These are phyloP conservation scores for Pararge aegeria DNA, from an alignment of 1,140 invertebrate species.

Conservation along the genomic window DNA sequence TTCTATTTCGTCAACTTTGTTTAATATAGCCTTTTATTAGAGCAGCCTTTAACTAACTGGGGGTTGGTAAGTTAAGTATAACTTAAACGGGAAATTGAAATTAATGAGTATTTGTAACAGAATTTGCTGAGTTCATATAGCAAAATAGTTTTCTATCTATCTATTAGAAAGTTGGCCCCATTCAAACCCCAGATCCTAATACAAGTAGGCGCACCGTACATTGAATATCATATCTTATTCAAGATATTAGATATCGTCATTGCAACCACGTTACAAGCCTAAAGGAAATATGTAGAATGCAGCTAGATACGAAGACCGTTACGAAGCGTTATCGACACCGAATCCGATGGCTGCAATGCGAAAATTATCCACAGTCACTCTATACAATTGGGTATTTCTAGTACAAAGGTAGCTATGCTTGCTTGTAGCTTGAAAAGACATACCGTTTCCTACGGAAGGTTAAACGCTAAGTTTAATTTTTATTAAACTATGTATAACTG, in stretches of 20 bases:
- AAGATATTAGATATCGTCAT: slow-evolving; percentile 32
- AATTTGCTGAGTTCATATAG: not conserved
- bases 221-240: slow-evolving; percentile 27
- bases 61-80: too few relatives aligned
- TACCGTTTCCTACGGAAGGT: too few relatives aligned
- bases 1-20: too few relatives aligned
- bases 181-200: slow-evolving; percentile 3
- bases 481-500: too few relatives aligned
- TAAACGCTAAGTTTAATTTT: too few relatives aligned
- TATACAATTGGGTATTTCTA: slow-evolving; percentile 14
- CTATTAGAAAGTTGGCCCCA: slow-evolving; percentile 16
- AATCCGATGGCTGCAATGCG: slow-evolving; percentile 66
- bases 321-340: slow-evolving; percentile 61
- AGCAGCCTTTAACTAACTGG: too few relatives aligned
- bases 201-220: slow-evolving; percentile 17
- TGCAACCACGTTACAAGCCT: slow-evolving; percentile 43
- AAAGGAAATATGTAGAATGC: slow-evolving; percentile 55
- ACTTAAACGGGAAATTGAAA: too few relatives aligned
- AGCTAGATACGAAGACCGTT: slow-evolving; percentile 60
- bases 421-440: too few relatives aligned
- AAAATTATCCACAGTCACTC: slow-evolving; percentile 62
- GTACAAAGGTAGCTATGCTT: not conserved
- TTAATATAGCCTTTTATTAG: too few relatives aligned
- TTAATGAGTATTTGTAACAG: too few relatives aligned
- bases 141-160: not conserved